Evolutionary conservation across 2,113 vertebrate genomes (phyloP), one percentile per base, ranked within the genome.

Genomic region (Lates calcarifer): DNA sequence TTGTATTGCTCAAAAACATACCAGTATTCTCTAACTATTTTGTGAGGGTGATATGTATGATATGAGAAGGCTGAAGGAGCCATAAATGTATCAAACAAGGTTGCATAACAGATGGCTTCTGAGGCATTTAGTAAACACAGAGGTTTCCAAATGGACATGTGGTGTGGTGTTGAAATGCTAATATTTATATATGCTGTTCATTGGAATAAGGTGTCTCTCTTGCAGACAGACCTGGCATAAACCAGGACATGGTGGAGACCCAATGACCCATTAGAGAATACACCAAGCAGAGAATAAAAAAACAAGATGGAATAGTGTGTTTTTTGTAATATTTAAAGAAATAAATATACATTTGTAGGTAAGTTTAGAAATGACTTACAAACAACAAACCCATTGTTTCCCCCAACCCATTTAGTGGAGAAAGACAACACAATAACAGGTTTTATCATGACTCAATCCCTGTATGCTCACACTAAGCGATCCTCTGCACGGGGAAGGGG

Each of bases 381-480:
- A 61, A 68, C 7, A 68, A 61, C n/a, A 13, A 28, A 81, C 10
- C 0, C 24, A 18, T 57, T 4, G 43, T 55, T 63, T 49, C n/a
- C n/a, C n/a, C n/a, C n/a, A n/a, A n/a, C n/a, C 0, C 20, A 5
- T 37, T 51, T 4, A 35, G 6, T 53, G 37, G n/a, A 64, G 11
- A 47, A 56, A 77, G 3, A 43, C 11, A 63, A 51, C 31, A 33
- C 8, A 41, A 11, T 5, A 58, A 31, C 6, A 26, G 13, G 20
- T 7, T 62, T 62, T 9, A 39, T 4, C 7, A 3, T 68, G 13
- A 58, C 28, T 69, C 2, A 55, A 22, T 58, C 24, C 1, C 24
- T 61, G 60, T 55, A 51, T n/a, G 81, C 90, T 93, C 51, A 92
- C 85, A 73, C 80, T 90, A 13, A 82, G 45, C 5, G 78, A 79